Percentiles rank a stretch among this genome's conserved stretches.
Conservation (phyloP, 92 coral and sea anemone genomes). For the Virgularia gustaviana region DNA sequence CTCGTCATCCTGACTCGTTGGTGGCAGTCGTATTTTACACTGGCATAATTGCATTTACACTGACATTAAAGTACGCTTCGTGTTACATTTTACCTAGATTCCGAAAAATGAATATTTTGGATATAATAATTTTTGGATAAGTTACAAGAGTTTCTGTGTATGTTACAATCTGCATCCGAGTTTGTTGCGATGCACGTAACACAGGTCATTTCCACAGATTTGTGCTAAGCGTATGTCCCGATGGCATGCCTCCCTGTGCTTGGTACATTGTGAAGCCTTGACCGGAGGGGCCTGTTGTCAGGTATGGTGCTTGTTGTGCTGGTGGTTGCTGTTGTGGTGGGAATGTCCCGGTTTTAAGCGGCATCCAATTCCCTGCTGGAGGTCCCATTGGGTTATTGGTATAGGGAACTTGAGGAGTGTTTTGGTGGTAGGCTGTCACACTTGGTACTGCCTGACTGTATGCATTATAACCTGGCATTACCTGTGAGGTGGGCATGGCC, state of each 20-base stretch:
- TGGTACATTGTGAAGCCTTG: conserved; percentile 59
- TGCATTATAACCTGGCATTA: conserved; percentile 45
- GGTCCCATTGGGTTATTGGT: conserved; percentile 18
- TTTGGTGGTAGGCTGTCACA: neutral
- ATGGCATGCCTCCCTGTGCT: conserved; percentile 52
- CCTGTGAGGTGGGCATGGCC: conserved; percentile 44
- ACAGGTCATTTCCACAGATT: conserved; percentile 77
- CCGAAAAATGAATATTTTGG: neutral
- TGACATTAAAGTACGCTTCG: neutral
- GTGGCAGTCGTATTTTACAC: no score
- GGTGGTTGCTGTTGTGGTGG: conserved; percentile 73
- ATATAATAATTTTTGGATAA: neutral
- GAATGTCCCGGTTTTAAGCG: conserved; percentile 68
- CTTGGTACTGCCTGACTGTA: conserved; percentile 35
- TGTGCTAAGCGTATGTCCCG: conserved; percentile 87
- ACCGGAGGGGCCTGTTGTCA: conserved; percentile 73
- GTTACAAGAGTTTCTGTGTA: neutral
- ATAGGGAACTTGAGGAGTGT: neutral
- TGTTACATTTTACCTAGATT: neutral
- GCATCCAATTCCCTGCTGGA: conserved; percentile 59
- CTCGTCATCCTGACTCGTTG: no score
- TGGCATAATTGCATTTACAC: neutral
- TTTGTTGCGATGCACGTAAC: neutral
- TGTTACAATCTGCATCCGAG: neutral
- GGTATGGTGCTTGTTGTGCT: conserved; percentile 62